Percentiles rank a stretch among this genome's conserved stretches.
Evolutionary conservation across 2,797 vertebrate species (phyloP).

Genomic region (Platalea minor): DNA sequence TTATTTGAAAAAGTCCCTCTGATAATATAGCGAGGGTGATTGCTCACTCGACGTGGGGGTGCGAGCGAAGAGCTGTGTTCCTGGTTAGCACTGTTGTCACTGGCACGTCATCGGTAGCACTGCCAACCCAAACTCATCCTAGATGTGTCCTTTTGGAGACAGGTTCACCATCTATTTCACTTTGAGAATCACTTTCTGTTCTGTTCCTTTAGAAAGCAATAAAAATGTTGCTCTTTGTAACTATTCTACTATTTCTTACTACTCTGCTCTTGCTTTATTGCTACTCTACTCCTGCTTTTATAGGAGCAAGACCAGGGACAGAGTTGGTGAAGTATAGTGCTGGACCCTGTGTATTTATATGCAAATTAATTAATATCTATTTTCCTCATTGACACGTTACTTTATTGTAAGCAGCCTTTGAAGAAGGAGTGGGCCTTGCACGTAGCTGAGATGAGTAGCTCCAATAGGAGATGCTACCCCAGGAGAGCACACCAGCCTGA

Average conservation of each 20-base stretch:
- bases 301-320: background rate
- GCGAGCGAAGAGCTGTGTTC: background rate
- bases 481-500: background rate
- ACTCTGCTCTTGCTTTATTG: background rate
- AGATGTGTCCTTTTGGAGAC: background rate
- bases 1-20: background rate
- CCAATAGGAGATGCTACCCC: background rate
- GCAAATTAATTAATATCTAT: rapidly evolving
- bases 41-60: rapidly evolving
- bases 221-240: background rate
- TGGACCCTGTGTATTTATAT: background rate
- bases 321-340: background rate
- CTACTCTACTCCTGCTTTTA: background rate
- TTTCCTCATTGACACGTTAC: background rate
- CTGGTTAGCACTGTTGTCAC: background rate
- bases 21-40: background rate
- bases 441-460: background rate
- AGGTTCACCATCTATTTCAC: background rate
- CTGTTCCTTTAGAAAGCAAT: background rate
- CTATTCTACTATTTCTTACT: background rate
- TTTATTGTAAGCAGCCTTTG: background rate
- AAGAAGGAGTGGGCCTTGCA: background rate
- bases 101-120: too few species aligned
- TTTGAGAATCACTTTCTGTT: background rate
- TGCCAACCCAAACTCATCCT: background rate